Conservation (phyloP, 2,888 invertebrate genomes). For the Coecobrya sp. region DNA sequence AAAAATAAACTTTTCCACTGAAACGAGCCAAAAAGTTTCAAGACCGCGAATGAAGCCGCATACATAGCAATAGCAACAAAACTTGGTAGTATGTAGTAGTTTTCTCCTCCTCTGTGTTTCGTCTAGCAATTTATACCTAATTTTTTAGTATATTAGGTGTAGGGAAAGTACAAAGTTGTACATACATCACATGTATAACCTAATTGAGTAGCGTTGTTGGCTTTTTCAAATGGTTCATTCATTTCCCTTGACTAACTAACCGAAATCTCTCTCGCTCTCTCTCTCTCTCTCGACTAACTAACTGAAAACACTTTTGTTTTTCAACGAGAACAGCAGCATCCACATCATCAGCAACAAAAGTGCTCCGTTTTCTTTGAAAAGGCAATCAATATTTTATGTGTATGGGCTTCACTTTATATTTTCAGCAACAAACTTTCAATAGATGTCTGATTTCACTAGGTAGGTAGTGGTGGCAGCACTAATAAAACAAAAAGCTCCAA, state of each 20-base stretch:
- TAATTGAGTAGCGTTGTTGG: background rate
- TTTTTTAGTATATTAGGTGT: background rate
- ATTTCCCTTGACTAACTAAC: slow-evolving; percentile 40
- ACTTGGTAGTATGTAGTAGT: background rate
- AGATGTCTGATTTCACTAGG: slow-evolving; percentile 17
- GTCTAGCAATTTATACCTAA: background rate
- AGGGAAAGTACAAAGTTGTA: background rate
- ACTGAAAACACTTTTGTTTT: slow-evolving; percentile 26
- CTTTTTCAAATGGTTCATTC: slow-evolving; percentile 14
- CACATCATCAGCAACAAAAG: slow-evolving; percentile 7
- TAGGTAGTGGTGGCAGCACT: too few species aligned
- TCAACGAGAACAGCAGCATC: background rate
- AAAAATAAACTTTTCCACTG: slow-evolving; percentile 11
- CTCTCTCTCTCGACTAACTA: slow-evolving; percentile 22
- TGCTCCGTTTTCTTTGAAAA: slow-evolving; percentile 22
- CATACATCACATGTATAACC: background rate
- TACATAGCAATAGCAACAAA: background rate
- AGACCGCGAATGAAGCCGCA: slow-evolving; percentile 41
- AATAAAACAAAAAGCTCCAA: slow-evolving; percentile 37
- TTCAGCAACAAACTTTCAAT: slow-evolving; percentile 19
- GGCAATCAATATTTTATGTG: slow-evolving; percentile 51
- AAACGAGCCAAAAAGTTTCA: slow-evolving; percentile 6
- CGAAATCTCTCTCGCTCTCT: slow-evolving; percentile 41
- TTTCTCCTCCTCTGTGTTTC: too few species aligned
- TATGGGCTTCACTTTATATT: background rate